Evolutionary conservation across 2,113 vertebrate genomes (phyloP).

Genomic region (Eptesicus fuscus): DNA sequence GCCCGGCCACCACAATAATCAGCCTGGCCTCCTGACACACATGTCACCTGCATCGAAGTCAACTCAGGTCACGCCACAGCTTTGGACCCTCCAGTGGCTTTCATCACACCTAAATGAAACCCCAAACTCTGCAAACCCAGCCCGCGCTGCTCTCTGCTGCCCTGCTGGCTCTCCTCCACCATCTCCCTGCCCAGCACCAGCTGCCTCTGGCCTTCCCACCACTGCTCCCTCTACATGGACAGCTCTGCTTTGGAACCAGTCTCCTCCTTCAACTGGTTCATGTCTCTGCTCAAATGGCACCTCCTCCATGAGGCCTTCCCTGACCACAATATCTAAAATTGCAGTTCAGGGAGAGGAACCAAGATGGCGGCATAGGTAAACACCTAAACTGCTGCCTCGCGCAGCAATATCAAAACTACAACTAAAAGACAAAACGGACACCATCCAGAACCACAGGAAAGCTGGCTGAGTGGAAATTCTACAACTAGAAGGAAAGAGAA

Average conservation of each 20-base stretch:
- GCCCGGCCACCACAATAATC: rapidly evolving
- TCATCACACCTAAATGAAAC: background rate
- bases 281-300: background rate
- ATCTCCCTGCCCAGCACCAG: rapidly evolving
- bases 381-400: too few relatives aligned
- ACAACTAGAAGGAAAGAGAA: too few relatives aligned
- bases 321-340: background rate
- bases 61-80: background rate
- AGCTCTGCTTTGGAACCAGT: background rate
- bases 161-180: background rate
- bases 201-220: background rate
- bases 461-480: too few relatives aligned
- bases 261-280: background rate
- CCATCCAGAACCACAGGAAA: too few relatives aligned
- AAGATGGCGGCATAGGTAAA: too few relatives aligned
- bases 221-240: background rate
- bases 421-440: too few relatives aligned
- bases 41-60: background rate
- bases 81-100: rapidly evolving
- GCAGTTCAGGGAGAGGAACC: too few relatives aligned
- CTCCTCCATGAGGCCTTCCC: background rate
- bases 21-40: background rate
- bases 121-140: background rate
- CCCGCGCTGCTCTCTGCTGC: rapidly evolving
- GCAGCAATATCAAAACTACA: too few relatives aligned